Base-by-base conservation (phyloP, 2,888 invertebrate genomes). In the Danaus chrysippus region DNA sequence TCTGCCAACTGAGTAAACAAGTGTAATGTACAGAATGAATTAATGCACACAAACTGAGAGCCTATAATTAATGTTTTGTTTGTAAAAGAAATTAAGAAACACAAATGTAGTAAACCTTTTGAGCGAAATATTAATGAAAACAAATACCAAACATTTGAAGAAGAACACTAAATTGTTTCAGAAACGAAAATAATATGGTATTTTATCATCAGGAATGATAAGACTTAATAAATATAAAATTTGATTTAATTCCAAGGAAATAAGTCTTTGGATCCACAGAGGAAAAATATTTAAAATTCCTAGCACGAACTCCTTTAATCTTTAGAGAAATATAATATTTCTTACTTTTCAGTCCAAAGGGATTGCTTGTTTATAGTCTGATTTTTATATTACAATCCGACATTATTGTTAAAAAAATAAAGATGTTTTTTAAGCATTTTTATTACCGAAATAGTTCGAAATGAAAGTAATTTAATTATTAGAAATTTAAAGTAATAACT, bases 261-360 rank as follows among this genome's bases (percentile, higher is more conserved):
- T 49, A 49, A 49, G 15, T 49, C 49, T 49, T 17, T 15, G 49
- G 17, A 49, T 17, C 49, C 49, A 49, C 17, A 49, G 49, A 49
- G 49, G 17, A 10, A 49, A 49, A 49, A 49, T 49, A n/a, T 49
- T 49, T 49, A 49, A 49, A 49, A 49, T 49, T 49, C 49, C 49
- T 10, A 17, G 17, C 49, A 49, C 15, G 17, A 49, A 17, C 49
- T 49, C 17, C 49, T 49, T 49, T 11, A 49, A 49, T 49, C 17
- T 49, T 49, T 49, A 15, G 10, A 49, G 49, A 49, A 49, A 49
- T 49, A 49, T 17, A 49, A 49, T 49, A 17, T 49, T 49, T 49
- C 17, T 17, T 49, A 17, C 49, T 49, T 49, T 15, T 34, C 6
- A 10, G 49, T 17, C 49, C 17, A 49, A 10, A 49, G 49, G 49